Evolutionary conservation across 2,888 invertebrate species (phyloP).

Genomic region (Cyclophora albipunctata): DNA sequence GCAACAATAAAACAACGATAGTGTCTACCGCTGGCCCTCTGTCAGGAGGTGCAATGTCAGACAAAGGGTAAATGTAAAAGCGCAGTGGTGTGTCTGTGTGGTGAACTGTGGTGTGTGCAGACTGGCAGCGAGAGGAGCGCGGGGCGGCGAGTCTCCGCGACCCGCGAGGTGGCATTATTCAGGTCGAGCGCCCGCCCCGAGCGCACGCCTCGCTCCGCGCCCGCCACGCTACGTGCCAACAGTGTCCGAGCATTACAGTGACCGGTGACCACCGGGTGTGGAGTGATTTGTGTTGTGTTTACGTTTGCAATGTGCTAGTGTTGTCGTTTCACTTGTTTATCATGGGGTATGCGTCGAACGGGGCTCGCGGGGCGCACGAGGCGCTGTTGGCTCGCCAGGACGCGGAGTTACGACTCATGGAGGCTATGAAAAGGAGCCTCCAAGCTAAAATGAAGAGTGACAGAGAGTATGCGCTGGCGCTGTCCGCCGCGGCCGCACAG

Average conservation of each 20-base stretch:
- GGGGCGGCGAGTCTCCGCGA: conserved; percentile 31
- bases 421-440: conserved; percentile 92
- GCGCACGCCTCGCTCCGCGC: conserved; percentile 39
- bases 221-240: background rate
- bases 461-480: conserved; percentile 90
- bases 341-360: conserved; percentile 91
- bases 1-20: no score
- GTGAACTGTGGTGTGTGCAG: conserved; percentile 7
- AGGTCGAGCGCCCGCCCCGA: conserved; percentile 47
- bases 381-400: conserved; percentile 93
- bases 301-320: conserved; percentile 58
- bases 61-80: conserved; percentile 12
- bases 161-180: conserved; percentile 50
- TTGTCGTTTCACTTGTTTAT: conserved; percentile 39
- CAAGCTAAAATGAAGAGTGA: conserved; percentile 92
- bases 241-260: conserved; percentile 41
- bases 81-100: conserved; percentile 6
- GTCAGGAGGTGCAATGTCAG: conserved; percentile 10
- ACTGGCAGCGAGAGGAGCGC: conserved; percentile 12
- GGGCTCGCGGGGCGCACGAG: conserved; percentile 92
- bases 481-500: conserved; percentile 86
- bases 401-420: conserved; percentile 92
- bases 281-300: conserved; percentile 69
- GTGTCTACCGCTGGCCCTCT: background rate
- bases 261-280: conserved; percentile 57